Conservation (phyloP, 1,140 invertebrate genomes). For the Drosophila navojoa region DNA sequence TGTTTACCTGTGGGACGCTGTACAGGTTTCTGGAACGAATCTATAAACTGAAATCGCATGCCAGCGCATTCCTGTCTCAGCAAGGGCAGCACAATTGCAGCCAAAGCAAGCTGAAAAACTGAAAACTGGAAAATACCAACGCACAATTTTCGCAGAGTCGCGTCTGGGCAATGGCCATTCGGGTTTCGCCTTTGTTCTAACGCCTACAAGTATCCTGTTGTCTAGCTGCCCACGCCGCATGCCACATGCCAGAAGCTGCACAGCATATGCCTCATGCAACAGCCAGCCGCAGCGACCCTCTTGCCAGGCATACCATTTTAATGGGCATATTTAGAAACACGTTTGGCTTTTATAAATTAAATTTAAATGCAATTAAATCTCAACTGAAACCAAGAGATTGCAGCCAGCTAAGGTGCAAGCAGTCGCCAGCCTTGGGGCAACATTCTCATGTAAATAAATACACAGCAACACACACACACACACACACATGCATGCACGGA, state of each 20-base stretch:
- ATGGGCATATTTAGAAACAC: conserved; percentile 64
- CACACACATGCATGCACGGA: conserved; percentile 6
- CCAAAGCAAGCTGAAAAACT: conserved; percentile 14
- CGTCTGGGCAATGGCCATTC: conserved; percentile 23
- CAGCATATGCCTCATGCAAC: conserved; percentile 12
- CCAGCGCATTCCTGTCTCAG: conserved; percentile 23
- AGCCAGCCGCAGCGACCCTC: not conserved
- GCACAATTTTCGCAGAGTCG: conserved; percentile 58
- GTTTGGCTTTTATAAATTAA: conserved; percentile 69
- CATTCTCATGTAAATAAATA: conserved; percentile 48
- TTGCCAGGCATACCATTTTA: conserved; percentile 9
- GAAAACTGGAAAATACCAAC: conserved; percentile 68
- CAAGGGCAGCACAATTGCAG: not conserved
- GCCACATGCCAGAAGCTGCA: conserved; percentile 17
- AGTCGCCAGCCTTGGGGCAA: conserved; percentile 19
- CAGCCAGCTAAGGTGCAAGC: conserved; percentile 31
- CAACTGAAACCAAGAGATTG: conserved; percentile 41
- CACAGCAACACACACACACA: conserved; percentile 12
- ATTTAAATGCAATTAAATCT: conserved; percentile 73
- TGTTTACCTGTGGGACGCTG: conserved; percentile 72
- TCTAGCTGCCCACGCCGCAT: conserved; percentile 28
- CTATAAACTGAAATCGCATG: conserved; percentile 75
- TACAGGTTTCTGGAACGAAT: conserved; percentile 80
- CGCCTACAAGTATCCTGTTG: conserved; percentile 55
- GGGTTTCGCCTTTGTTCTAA: conserved; percentile 55